A percentile compares a stretch with the other conserved stretches of the same genome.
These are phyloP conservation scores for Mystacides longicornis DNA, from an alignment of 2,888 invertebrate species.

Conservation along the genomic window DNA sequence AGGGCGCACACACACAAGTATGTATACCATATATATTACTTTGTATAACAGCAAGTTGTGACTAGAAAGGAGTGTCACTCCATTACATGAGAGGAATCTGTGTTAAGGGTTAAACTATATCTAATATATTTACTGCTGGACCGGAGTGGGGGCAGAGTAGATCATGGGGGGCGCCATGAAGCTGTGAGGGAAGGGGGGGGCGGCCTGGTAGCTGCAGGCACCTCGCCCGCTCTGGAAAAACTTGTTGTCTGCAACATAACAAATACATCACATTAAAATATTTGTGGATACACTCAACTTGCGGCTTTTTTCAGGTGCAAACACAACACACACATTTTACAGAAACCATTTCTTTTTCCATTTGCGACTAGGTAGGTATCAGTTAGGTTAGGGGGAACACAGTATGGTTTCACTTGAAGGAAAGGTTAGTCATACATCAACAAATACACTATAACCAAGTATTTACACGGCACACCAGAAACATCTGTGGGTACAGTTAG, in stretches of 20 bases:
- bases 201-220: slow-evolving; percentile 61
- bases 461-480: too few relatives aligned
- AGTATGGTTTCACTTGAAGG: too few relatives aligned
- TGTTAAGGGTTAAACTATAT: neutral
- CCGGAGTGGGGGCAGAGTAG: slow-evolving; percentile 54
- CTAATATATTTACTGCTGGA: slow-evolving; percentile 57
- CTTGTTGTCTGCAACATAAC: slow-evolving; percentile 54
- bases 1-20: too few relatives aligned
- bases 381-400: too few relatives aligned
- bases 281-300: too few relatives aligned
- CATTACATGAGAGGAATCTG: slow-evolving; percentile 21
- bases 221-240: slow-evolving; percentile 65
- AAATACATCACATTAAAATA: neutral
- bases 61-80: slow-evolving; percentile 24
- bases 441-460: too few relatives aligned
- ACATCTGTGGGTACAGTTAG: too few relatives aligned
- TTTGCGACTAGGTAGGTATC: too few relatives aligned
- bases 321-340: too few relatives aligned
- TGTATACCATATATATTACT: neutral
- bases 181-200: slow-evolving; percentile 57
- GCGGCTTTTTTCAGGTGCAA: too few relatives aligned
- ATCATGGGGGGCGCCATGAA: slow-evolving; percentile 49
- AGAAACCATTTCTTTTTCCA: too few relatives aligned
- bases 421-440: too few relatives aligned
- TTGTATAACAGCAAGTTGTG: neutral